Evolutionary conservation across 2,797 vertebrate species (phyloP), one percentile per base, ranked within the genome.

Genomic region (Danio albolineatus): DNA sequence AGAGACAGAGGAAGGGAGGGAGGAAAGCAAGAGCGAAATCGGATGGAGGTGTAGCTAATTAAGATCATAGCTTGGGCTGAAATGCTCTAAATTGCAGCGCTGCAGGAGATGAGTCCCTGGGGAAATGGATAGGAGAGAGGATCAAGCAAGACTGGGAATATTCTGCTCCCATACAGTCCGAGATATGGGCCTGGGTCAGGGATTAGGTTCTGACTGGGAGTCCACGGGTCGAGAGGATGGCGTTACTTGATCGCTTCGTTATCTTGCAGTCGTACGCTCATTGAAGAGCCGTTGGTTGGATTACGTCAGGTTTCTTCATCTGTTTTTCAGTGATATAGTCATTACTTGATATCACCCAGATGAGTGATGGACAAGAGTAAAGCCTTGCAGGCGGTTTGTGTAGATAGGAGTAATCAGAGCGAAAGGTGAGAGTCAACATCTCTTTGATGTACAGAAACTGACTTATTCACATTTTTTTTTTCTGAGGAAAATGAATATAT

Each of bases 11-110:
- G 21, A 41, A 59, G 61, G 46, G 67, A 77, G 41, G 92, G 92
- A 71, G 79, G 60, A 79, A 59, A 61, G 59, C 66, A 66, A 72
- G 69, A 81, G 82, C 91, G 90, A 90, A 90, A 92, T 84, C 81
- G 89, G 92, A 91, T 93, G 92, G 91, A 93, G 92, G 93, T 95
- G 89, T 90, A 91, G 91, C 91, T 94, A 94, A 94, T 95, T 94
- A 94, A 92, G 93, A 92, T 94, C 93, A 94, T 94, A 94, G 92
- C 91, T 84, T 83, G 84, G 89, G 87, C 89, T 94, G 90, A 91
- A 93, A 92, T 92, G 89, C 89, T 91, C 93, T 94, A 92, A 93
- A 94, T 89, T 92, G 88, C 85, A 86, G 81, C 78, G 92, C 87
- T 90, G 90, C 89, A 88, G 73, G 84, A 92, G 89, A 90, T 84